Percentiles rank a stretch among this genome's conserved stretches.
phyloP scores from a whole-genome alignment of 2,113 vertebrate genomes.

The Oryzias javanicus region DNA sequence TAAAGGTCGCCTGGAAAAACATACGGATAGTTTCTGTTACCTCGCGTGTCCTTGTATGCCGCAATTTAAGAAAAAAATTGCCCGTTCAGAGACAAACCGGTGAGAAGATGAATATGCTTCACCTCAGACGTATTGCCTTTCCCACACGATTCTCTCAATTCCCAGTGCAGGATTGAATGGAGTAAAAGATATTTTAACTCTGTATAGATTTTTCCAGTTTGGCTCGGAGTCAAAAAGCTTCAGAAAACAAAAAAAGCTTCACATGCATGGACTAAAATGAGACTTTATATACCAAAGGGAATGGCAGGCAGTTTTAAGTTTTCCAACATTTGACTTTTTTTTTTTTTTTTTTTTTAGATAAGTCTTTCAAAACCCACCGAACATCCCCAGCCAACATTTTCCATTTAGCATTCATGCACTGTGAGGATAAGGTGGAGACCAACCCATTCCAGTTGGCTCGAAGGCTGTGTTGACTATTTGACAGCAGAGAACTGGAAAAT shows the following conservation, averaged over 20 bases:
- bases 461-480: constrained; percentile 39
- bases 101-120: constrained; percentile 29
- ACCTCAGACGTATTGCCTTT: constrained; percentile 43
- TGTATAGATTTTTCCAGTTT: constrained; percentile 46
- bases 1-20: constrained; percentile 10
- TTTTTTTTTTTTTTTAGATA: constrained; percentile 51
- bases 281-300: constrained; percentile 71
- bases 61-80: constrained; percentile 23
- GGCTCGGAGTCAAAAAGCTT: constrained; percentile 41
- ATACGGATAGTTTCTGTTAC: not conserved
- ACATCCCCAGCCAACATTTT: not conserved
- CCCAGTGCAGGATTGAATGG: constrained; percentile 8
- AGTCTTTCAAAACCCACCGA: constrained; percentile 27
- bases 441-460: constrained; percentile 26
- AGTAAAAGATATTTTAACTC: constrained; percentile 35
- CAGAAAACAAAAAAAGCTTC: constrained; percentile 52
- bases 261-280: constrained; percentile 55
- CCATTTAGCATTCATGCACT: constrained; percentile 24
- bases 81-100: constrained; percentile 18
- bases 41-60: constrained; percentile 3
- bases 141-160: constrained; percentile 33
- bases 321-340: constrained; percentile 49
- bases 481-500: constrained; percentile 43
- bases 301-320: constrained; percentile 43
- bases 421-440: constrained; percentile 31